Conservation (phyloP, 2,797 vertebrate species). For the Emys orbicularis region DNA sequence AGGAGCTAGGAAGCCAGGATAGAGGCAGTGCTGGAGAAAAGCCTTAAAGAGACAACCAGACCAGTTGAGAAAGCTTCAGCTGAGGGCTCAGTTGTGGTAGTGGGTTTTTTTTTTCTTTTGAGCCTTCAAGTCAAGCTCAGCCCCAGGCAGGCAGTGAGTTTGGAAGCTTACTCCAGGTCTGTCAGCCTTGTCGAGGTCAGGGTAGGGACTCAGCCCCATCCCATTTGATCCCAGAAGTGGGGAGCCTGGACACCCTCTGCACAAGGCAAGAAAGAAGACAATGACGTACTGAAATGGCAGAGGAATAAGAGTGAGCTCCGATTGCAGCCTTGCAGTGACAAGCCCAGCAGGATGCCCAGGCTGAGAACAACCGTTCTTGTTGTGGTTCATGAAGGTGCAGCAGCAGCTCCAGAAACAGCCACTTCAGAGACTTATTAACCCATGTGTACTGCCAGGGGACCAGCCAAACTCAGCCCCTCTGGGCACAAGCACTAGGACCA, state of each 20-base stretch:
- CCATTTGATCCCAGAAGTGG: not conserved
- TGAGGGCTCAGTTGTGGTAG: not conserved
- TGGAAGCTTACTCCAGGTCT: not conserved
- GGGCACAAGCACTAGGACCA: not conserved
- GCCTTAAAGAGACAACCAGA: not conserved
- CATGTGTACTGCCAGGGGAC: not conserved
- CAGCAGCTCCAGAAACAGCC: not conserved
- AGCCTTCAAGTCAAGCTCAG: not conserved
- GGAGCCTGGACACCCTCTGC: accelerated
- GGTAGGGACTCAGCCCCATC: not conserved
- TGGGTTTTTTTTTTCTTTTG: not conserved
- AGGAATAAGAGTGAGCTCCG: not conserved
- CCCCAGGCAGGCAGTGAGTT: not conserved
- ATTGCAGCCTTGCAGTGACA: not conserved
- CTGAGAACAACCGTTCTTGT: not conserved
- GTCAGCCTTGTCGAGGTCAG: accelerated
- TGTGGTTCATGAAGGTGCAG: not conserved
- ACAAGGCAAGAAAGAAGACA: not conserved
- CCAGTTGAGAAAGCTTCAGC: not conserved
- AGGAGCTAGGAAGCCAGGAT: not conserved
- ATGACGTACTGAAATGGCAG: not conserved
- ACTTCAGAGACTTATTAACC: not conserved
- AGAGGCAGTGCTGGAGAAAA: not conserved
- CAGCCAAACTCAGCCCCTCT: not conserved
- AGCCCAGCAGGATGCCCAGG: accelerated